Conservation (phyloP, 2,113 vertebrate genomes). For the Microcebus griseorufus region DNA sequence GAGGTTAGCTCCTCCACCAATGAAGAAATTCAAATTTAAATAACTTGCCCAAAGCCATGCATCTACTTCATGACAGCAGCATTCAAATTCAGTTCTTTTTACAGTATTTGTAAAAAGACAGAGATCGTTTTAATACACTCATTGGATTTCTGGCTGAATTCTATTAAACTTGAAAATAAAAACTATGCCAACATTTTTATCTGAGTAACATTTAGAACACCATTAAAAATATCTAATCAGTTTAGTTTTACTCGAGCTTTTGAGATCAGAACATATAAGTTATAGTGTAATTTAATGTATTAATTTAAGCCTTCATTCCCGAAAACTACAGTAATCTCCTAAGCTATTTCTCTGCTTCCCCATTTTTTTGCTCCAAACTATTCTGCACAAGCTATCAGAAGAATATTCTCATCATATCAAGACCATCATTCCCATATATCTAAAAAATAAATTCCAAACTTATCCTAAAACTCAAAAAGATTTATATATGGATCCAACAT, state of each 20-base stretch:
- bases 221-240: not conserved
- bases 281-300: not conserved
- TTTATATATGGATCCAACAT: not conserved
- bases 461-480: not conserved
- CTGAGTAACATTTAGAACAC: not conserved
- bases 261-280: not conserved
- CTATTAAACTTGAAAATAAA: conserved; percentile 2
- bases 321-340: not conserved
- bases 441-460: conserved; percentile 14
- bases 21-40: conserved; percentile 13
- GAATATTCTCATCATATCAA: not conserved
- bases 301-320: not conserved
- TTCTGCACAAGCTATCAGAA: not conserved
- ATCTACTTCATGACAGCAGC: not conserved
- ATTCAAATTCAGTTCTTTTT: conserved; percentile 10
- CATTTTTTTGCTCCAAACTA: not conserved
- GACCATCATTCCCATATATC: not conserved
- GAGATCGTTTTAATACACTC: not conserved
- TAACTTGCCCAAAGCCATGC: not conserved
- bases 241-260: not conserved
- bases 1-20: not conserved
- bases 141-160: not conserved
- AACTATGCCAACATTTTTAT: not conserved
- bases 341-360: not conserved
- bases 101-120: not conserved